Evolutionary conservation across 2,888 invertebrate species (phyloP).

Genomic region (Tortrix viridana): DNA sequence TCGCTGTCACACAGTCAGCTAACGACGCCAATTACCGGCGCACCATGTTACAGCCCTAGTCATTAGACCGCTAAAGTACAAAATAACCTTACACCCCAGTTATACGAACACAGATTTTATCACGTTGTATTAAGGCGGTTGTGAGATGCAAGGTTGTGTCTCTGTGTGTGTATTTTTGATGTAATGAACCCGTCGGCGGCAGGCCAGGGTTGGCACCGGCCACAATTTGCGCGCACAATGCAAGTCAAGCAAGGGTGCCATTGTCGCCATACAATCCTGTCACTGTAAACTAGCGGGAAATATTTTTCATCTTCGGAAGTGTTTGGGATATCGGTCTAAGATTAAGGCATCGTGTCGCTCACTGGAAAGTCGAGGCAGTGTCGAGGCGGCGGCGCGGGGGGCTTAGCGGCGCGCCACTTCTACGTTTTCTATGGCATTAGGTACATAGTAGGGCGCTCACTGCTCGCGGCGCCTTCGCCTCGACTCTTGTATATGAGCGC

Average conservation of each 20-base stretch:
- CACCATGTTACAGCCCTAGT: background rate
- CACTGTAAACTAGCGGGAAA: background rate
- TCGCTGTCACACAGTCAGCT: background rate
- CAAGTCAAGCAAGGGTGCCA: background rate
- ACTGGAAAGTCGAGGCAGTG: too few relatives aligned
- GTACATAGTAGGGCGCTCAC: too few relatives aligned
- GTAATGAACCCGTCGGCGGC: slow-evolving; percentile 12
- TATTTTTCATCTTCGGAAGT: background rate
- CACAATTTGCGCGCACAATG: slow-evolving; percentile 10
- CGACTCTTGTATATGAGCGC: too few relatives aligned
- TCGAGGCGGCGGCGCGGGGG: too few relatives aligned
- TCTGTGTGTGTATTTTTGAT: background rate
- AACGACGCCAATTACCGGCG: background rate
- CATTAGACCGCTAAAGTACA: background rate
- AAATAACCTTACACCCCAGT: background rate
- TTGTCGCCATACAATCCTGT: slow-evolving; percentile 2
- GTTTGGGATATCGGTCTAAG: background rate
- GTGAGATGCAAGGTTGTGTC: background rate
- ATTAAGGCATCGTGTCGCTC: too few relatives aligned
- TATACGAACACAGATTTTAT: background rate
- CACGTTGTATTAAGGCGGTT: background rate
- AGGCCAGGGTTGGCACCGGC: slow-evolving; percentile 6
- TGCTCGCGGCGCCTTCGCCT: too few relatives aligned
- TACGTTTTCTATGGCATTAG: too few relatives aligned
- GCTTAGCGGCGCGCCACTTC: too few relatives aligned